phyloP scores from a whole-genome alignment of 2,113 vertebrate species.

The Bubo blakistoni region DNA sequence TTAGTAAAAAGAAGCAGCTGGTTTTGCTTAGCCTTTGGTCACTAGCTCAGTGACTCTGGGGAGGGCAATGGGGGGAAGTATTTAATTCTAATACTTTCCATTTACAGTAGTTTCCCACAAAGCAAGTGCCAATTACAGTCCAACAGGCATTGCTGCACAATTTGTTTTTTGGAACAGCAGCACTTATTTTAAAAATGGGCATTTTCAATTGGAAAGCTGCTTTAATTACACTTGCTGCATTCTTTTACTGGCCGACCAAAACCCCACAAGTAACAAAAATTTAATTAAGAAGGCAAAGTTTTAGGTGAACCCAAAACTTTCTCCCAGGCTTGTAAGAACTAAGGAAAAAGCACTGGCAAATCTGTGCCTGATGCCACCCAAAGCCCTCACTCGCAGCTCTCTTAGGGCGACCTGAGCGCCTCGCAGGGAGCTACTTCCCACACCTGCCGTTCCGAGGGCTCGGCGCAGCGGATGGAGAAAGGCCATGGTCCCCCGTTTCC shows the following conservation, averaged over 20 bases:
- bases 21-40: background rate
- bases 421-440: background rate
- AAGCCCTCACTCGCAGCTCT: accelerated
- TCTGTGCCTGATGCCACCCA: accelerated
- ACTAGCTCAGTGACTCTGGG: background rate
- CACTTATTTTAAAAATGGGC: accelerated
- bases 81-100: background rate
- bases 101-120: background rate
- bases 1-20: background rate
- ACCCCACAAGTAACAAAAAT: background rate
- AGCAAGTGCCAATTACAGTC: background rate
- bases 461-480: accelerated
- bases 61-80: background rate
- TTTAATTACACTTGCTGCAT: background rate
- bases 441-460: no score
- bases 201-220: background rate
- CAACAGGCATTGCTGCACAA: accelerated
- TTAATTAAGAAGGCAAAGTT: no score
- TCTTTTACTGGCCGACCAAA: no score
- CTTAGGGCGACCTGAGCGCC: accelerated
- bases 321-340: no score
- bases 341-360: background rate
- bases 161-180: no score
- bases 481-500: no score
- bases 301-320: no score